Conservation (phyloP, 2,888 invertebrate genomes). For the Thalpophila matura region DNA sequence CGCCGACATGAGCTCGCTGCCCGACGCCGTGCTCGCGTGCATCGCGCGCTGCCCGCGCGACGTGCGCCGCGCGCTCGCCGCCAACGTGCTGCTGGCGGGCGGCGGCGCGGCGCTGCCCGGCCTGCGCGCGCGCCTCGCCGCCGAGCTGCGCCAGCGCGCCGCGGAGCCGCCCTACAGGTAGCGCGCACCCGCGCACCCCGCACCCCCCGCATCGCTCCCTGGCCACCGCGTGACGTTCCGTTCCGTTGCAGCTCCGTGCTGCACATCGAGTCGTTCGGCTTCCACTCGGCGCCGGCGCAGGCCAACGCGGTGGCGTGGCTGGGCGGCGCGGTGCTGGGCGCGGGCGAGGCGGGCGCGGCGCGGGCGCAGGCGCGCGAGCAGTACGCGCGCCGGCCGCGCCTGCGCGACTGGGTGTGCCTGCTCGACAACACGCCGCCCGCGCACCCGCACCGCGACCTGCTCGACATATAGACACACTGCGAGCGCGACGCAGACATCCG, state of each 20-base stretch:
- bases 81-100: conserved; percentile 96
- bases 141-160: conserved; percentile 94
- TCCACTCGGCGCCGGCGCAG: conserved; percentile 94
- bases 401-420: conserved; percentile 96
- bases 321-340: conserved; percentile 93
- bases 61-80: conserved; percentile 94
- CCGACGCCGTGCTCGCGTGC: conserved; percentile 93
- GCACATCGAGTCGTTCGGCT: conserved; percentile 90
- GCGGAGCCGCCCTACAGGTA: conserved; percentile 91
- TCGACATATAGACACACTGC: conserved; percentile 36
- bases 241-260: conserved; percentile 63
- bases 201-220: conserved; percentile 91
- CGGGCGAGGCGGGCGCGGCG: conserved; percentile 90
- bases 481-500: neutral
- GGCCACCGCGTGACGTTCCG: neutral
- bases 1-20: conserved; percentile 92
- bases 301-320: conserved; percentile 96
- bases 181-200: conserved; percentile 93
- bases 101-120: conserved; percentile 96
- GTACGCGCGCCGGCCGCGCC: conserved; percentile 92
- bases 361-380: conserved; percentile 94
- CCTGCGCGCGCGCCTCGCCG: conserved; percentile 94
- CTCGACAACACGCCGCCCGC: conserved; percentile 89
- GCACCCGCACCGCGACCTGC: conserved; percentile 70
- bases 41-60: conserved; percentile 74